Evolutionary conservation across 2,797 vertebrate species (phyloP).

Genomic region (Pseudotriccus pelzelni): DNA sequence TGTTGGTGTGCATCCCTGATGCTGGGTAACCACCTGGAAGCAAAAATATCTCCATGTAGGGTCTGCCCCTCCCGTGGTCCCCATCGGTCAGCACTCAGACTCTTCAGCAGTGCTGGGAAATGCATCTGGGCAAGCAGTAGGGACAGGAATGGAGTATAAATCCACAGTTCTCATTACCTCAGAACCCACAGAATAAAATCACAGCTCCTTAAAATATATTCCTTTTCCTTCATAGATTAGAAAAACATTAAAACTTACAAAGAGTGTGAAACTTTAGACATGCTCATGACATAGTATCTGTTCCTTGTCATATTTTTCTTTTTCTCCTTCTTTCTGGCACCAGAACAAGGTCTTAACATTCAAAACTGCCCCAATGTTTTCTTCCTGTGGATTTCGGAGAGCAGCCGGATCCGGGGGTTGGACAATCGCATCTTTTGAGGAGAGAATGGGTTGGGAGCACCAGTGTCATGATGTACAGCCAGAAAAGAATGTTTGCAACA

Average conservation of each 20-base stretch:
- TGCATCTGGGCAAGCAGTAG: background rate
- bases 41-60: background rate
- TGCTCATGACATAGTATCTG: background rate
- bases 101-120: background rate
- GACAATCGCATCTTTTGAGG: slow-evolving; percentile 55
- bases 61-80: background rate
- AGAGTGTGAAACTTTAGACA: background rate
- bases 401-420: background rate
- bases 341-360: background rate
- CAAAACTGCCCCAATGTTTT: slow-evolving; percentile 35
- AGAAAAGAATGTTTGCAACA: slow-evolving; percentile 56
- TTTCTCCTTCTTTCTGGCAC: background rate
- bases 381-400: slow-evolving; percentile 41
- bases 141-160: background rate
- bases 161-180: background rate
- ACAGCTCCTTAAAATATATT: background rate
- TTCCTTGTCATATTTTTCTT: background rate
- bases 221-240: background rate
- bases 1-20: background rate
- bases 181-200: background rate
- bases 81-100: rapidly evolving
- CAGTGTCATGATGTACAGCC: slow-evolving; percentile 44
- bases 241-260: background rate
- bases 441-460: slow-evolving; percentile 5
- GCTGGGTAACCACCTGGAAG: background rate